phyloP scores from a whole-genome alignment of 2,888 invertebrate genomes.

The Dryobota labecula region DNA sequence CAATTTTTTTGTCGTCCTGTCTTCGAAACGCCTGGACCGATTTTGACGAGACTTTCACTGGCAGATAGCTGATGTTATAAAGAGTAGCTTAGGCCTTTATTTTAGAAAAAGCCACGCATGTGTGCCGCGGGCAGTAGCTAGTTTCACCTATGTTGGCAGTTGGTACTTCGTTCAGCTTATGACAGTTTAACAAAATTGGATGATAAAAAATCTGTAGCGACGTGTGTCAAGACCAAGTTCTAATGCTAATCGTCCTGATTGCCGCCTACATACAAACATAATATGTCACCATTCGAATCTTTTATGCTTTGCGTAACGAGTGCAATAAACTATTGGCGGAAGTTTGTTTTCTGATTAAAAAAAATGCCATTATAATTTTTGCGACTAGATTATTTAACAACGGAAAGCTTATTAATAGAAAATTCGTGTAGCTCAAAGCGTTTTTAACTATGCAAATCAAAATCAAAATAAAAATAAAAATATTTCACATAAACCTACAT shows the following conservation, averaged over 20 bases:
- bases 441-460: too few relatives aligned
- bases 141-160: neutral
- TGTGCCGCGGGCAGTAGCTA: too few relatives aligned
- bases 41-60: too few relatives aligned
- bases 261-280: constrained; percentile 42
- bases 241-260: constrained; percentile 28
- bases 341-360: constrained; percentile 10
- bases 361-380: neutral
- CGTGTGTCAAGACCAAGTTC: constrained; percentile 1
- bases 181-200: neutral
- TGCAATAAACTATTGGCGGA: constrained; percentile 42
- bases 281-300: constrained; percentile 31
- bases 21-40: too few relatives aligned
- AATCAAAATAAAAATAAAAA: too few relatives aligned
- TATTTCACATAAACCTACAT: too few relatives aligned
- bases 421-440: neutral
- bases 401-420: neutral
- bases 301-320: constrained; percentile 38
- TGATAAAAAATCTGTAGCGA: neutral
- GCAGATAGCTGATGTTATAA: too few relatives aligned
- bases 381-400: neutral
- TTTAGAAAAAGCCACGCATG: too few relatives aligned
- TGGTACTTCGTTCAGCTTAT: neutral
- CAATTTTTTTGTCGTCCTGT: too few relatives aligned
- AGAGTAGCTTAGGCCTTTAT: too few relatives aligned